Evolutionary conservation across 2,797 vertebrate species (phyloP), one percentile per base, ranked within the genome.

Genomic region (Spheniscus humboldti): DNA sequence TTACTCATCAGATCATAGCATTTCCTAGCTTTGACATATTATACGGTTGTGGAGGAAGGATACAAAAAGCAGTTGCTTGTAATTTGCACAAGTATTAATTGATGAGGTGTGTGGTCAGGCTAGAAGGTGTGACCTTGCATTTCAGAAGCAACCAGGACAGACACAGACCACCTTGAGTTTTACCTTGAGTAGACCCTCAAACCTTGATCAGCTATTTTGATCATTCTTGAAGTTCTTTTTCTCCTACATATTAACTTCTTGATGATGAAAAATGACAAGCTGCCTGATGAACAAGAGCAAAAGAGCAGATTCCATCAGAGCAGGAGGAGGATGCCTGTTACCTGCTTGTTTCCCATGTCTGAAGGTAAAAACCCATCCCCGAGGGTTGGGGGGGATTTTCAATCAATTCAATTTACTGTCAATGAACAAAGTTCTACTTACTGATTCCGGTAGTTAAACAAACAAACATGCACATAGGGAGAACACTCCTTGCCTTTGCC

Each of bases 211-310:
- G 43, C 24, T 37, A 23, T 82, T 91, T 41, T 82, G 43, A 63
- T 85, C 6, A 52, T 35, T 82, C 71, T 24, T 67, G 20, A 87
- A 92, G 60, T 59, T 76, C 66, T 87, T 35, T 35, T 79, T 85
- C 57, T 73, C 60, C 43, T 80, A 14, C 0, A 0, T 50, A 56
- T 63, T 72, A 75, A 48, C 0, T 0, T 73, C 60, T 43, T 67
- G 43, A 62, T 66, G 84, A 92, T 52, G 43, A 82, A 84, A 88
- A 84, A 57, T 43, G 48, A 72, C 86, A 85, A 81, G 59, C 47
- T 66, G 47, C 59, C 80, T 78, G 59, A 84, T 5, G 3, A 94
- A 92, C 2, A 1, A 93, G 78, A 67, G 57, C 55, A 68, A 59
- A 75, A 3, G 2, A 88, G 55, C 19, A 71, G 43, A 69, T 74